phyloP scores from a whole-genome alignment of 2,888 invertebrate species.

The Eledona agricola region DNA sequence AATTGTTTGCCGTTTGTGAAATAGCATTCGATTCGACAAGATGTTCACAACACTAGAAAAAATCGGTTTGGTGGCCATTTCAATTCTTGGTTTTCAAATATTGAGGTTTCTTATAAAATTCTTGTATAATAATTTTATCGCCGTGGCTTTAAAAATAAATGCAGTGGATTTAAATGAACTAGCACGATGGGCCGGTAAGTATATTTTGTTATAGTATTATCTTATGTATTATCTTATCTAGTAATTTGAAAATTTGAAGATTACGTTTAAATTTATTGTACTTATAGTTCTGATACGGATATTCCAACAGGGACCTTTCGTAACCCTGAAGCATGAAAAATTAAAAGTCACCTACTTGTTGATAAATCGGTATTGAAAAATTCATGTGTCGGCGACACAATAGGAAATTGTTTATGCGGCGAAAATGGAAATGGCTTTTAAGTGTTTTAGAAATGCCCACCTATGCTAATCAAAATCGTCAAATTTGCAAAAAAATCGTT shows the following conservation, averaged over 20 bases:
- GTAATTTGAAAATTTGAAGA: conserved; percentile 2
- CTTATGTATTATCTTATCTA: conserved; percentile 2
- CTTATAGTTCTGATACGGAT: conserved; percentile 7
- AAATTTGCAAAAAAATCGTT: too few relatives aligned
- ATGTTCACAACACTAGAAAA: conserved; percentile 62
- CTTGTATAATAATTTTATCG: conserved; percentile 63
- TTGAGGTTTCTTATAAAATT: conserved; percentile 65
- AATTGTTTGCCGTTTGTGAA: conserved; percentile 6
- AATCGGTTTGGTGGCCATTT: conserved; percentile 63
- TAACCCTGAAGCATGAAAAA: conserved; percentile 23
- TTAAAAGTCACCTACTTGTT: conserved; percentile 15
- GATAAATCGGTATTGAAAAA: conserved; percentile 18
- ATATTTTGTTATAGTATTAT: conserved; percentile 6
- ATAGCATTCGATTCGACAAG: conserved; percentile 17
- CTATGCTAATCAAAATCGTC: too few relatives aligned
- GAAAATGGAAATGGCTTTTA: conserved; percentile 15
- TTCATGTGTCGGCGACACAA: conserved; percentile 29
- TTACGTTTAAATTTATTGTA: too few relatives aligned
- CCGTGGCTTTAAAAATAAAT: conserved; percentile 64
- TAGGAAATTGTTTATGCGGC: conserved; percentile 20
- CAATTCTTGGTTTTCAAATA: conserved; percentile 60
- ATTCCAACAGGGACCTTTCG: conserved; percentile 7
- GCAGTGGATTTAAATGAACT: conserved; percentile 70
- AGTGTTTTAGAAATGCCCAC: too few relatives aligned
- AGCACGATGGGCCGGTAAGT: conserved; percentile 85